Evolutionary conservation across 2,888 invertebrate genomes (phyloP).

Genomic region (Drosophila leonis): DNA sequence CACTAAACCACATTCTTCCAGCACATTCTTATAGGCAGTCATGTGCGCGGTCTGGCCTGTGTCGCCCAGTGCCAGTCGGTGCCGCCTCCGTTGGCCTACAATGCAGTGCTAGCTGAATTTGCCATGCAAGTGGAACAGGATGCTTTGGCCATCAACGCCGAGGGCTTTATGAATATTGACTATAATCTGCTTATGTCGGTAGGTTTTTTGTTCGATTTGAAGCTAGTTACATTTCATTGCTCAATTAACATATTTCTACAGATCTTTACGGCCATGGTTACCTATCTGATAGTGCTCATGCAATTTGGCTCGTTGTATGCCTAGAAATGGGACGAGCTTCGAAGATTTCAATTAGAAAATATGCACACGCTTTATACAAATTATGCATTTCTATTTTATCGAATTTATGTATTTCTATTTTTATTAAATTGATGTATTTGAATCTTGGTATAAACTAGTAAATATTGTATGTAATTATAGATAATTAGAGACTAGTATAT

Average conservation of each 20-base stretch:
- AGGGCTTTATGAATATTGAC: conserved; percentile 72
- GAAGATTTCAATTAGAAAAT: not conserved
- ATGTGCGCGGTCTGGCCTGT: conserved; percentile 59
- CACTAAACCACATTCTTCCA: conserved; percentile 14
- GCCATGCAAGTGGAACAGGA: conserved; percentile 75
- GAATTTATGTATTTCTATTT: not conserved
- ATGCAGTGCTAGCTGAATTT: conserved; percentile 68
- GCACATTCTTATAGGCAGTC: conserved; percentile 58
- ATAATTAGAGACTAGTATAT: too few relatives aligned
- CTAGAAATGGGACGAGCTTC: not conserved
- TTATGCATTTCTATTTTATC: not conserved
- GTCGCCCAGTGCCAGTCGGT: conserved; percentile 26
- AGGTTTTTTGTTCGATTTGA: not conserved
- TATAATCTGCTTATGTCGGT: conserved; percentile 76
- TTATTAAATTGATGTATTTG: not conserved
- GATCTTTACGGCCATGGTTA: conserved; percentile 72
- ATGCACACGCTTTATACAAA: not conserved
- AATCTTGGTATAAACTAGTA: too few relatives aligned
- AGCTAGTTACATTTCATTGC: not conserved
- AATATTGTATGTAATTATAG: too few relatives aligned
- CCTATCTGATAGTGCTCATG: conserved; percentile 76
- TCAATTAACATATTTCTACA: conserved; percentile 18
- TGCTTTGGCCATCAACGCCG: conserved; percentile 64
- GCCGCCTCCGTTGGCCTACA: conserved; percentile 49
- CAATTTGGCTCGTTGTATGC: conserved; percentile 68